Percentiles rank a stretch among this genome's conserved stretches.
phyloP scores from a whole-genome alignment of 2,113 vertebrate species.

The Illadopsis cleaveri region DNA sequence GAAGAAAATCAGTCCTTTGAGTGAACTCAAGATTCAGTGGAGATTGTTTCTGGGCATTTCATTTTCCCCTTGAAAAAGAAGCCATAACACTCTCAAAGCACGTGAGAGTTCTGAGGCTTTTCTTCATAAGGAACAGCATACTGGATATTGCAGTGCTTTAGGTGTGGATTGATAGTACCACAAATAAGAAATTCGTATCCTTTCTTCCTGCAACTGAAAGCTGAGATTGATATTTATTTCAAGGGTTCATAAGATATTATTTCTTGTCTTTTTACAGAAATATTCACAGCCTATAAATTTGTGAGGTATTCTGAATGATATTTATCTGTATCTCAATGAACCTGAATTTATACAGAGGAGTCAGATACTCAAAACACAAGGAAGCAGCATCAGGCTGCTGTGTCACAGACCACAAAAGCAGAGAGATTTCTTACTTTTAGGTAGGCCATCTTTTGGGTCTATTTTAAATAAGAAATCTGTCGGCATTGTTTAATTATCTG shows the following conservation, averaged over 20 bases:
- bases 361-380: background rate
- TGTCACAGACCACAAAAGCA: background rate
- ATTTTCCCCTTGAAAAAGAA: background rate
- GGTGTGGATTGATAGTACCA: background rate
- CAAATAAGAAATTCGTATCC: background rate
- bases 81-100: background rate
- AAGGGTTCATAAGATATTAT: background rate
- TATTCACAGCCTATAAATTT: background rate
- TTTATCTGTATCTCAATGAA: background rate
- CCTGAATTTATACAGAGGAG: background rate
- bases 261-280: background rate
- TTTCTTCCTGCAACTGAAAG: background rate
- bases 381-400: background rate
- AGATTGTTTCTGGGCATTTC: background rate
- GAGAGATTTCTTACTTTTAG: background rate
- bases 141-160: background rate
- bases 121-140: background rate
- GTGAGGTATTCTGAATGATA: background rate
- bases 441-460: background rate
- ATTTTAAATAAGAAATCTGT: background rate
- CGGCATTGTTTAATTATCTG: background rate
- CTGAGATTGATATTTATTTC: background rate
- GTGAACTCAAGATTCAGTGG: background rate
- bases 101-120: background rate
- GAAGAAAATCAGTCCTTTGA: background rate